Percentiles rank a stretch among this genome's conserved stretches.
phyloP scores from a whole-genome alignment of 1,140 invertebrate species.

The Steinernema feltiae region DNA sequence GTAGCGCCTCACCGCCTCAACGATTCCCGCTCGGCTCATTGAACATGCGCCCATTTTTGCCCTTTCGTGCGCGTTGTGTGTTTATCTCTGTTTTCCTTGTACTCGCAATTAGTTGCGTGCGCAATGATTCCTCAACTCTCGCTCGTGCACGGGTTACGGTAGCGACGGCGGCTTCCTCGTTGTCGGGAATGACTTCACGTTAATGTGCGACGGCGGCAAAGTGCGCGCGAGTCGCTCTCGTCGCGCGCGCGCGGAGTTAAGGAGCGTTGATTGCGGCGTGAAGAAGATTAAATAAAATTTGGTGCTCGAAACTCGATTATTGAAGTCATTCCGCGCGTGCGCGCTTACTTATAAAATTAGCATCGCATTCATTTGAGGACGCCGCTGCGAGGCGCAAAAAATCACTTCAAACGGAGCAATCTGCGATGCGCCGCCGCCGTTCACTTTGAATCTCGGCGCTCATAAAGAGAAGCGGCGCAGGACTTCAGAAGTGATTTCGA shows the following conservation, averaged over 20 bases:
- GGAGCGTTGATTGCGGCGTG: background rate
- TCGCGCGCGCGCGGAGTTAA: background rate
- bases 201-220: background rate
- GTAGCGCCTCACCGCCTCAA: background rate
- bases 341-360: slow-evolving; percentile 10
- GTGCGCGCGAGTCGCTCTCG: no score
- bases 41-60: slow-evolving; percentile 1
- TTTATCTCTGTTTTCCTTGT: background rate
- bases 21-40: slow-evolving; percentile 6
- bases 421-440: background rate
- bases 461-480: background rate
- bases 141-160: no score
- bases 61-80: background rate
- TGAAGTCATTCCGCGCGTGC: slow-evolving; percentile 5
- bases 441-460: background rate
- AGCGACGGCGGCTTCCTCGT: no score
- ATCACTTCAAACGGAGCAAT: background rate
- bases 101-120: background rate
- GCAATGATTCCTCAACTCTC: background rate
- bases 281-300: slow-evolving; percentile 3
- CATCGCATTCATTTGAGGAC: slow-evolving; percentile 11
- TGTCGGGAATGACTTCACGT: no score
- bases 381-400: background rate
- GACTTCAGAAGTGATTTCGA: background rate
- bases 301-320: slow-evolving; percentile 4